phyloP scores from a whole-genome alignment of 2,797 vertebrate genomes.

The Apogon talboti region DNA sequence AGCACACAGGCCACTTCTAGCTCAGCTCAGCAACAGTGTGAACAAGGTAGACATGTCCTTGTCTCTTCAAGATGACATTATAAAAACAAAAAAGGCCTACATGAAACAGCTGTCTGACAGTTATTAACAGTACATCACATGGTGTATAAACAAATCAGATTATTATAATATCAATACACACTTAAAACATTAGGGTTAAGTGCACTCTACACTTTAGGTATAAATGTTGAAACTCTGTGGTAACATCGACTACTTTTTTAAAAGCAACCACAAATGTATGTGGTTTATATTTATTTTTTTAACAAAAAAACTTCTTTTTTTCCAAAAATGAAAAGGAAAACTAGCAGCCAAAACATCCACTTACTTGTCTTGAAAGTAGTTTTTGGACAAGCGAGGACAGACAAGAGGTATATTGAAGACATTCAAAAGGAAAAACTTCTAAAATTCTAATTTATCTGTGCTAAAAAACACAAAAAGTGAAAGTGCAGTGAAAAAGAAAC shows the following conservation, averaged over 20 bases:
- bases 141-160: constrained; percentile 66
- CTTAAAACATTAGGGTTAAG: constrained; percentile 68
- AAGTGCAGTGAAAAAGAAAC: constrained; percentile 75
- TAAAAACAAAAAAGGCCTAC: constrained; percentile 37
- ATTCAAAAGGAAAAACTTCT: constrained; percentile 68
- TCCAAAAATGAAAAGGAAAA: constrained; percentile 61
- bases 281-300: constrained; percentile 63
- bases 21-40: constrained; percentile 77
- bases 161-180: constrained; percentile 57
- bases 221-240: constrained; percentile 70
- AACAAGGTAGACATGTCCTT: constrained; percentile 65
- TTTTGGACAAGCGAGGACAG: constrained; percentile 79
- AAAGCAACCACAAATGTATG: constrained; percentile 64
- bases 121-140: constrained; percentile 69
- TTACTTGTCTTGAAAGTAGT: constrained; percentile 73
- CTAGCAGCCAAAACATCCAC: constrained; percentile 84
- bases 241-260: constrained; percentile 64
- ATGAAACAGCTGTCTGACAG: constrained; percentile 55
- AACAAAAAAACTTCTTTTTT: constrained; percentile 27
- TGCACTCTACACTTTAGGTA: constrained; percentile 68
- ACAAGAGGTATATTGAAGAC: constrained; percentile 84
- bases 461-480: constrained; percentile 60
- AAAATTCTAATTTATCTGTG: constrained; percentile 65
- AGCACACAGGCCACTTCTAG: constrained; percentile 38
- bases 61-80: constrained; percentile 40